Percentiles rank a stretch among this genome's conserved stretches.
phyloP scores from a whole-genome alignment of 64 coral and sea anemone genomes.

The Exaiptasia diaphana region DNA sequence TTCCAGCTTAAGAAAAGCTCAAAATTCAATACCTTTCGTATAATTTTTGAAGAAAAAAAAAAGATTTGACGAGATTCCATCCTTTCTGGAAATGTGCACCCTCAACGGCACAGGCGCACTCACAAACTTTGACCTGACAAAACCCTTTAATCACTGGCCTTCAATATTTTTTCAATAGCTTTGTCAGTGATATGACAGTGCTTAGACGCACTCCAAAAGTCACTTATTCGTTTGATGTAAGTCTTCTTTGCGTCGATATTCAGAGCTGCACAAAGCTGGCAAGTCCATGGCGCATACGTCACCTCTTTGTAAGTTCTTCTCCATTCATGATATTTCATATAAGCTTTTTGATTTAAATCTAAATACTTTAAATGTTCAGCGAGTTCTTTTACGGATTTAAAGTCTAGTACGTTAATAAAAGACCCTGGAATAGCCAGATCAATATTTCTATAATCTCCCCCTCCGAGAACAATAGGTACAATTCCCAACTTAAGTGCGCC shows the following conservation, averaged over 20 bases:
- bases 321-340: constrained; percentile 60
- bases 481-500: constrained; percentile 34
- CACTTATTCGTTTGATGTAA: not conserved
- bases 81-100: no score
- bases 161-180: not conserved
- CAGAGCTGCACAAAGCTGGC: constrained; percentile 16
- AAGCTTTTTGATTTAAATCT: constrained; percentile 52
- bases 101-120: no score
- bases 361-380: constrained; percentile 61
- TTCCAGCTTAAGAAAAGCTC: no score
- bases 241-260: not conserved
- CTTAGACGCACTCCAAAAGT: not conserved
- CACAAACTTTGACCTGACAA: no score
- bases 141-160: no score
- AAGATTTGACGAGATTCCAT: no score
- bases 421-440: constrained; percentile 58
- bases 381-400: constrained; percentile 38
- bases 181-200: constrained; percentile 9
- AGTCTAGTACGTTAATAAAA: constrained; percentile 70
- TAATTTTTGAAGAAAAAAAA: no score
- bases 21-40: no score
- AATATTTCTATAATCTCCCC: constrained; percentile 40
- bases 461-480: constrained; percentile 57
- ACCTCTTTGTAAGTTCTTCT: constrained; percentile 25
- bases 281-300: constrained; percentile 21